A percentile compares a stretch with the other conserved stretches of the same genome.
These are phyloP conservation scores for Decapterus maruadsi DNA, from an alignment of 2,797 vertebrate species.

Conservation along the genomic window DNA sequence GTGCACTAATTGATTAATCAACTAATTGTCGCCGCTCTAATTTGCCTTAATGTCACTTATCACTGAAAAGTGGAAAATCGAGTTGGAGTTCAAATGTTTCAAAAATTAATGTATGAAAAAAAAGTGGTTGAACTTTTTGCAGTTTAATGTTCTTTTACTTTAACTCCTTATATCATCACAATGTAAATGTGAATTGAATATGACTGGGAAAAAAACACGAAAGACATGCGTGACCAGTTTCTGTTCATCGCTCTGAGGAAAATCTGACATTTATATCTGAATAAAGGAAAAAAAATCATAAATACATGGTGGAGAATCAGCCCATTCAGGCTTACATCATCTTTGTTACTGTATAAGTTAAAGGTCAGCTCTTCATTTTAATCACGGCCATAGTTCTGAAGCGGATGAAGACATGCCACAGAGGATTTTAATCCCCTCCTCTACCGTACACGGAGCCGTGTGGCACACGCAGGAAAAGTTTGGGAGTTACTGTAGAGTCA, in stretches of 20 bases:
- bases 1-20: not conserved
- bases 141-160: too few relatives aligned
- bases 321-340: constrained; percentile 27
- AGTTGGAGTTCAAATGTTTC: not conserved
- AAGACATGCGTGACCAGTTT: not conserved
- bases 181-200: not conserved
- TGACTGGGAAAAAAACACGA: not conserved
- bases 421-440: constrained; percentile 38
- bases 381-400: constrained; percentile 28
- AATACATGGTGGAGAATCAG: not conserved
- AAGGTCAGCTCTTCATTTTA: constrained; percentile 46
- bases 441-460: constrained; percentile 28
- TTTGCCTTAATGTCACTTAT: too few relatives aligned
- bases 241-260: too few relatives aligned
- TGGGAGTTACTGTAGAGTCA: constrained; percentile 46
- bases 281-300: not conserved
- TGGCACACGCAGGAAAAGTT: constrained; percentile 47
- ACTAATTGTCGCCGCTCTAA: not conserved
- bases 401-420: constrained; percentile 28
- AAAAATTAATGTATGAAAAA: not conserved
- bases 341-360: constrained; percentile 14
- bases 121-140: not conserved
- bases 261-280: not conserved
- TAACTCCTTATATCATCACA: not conserved
- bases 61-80: too few relatives aligned